Base-by-base conservation (phyloP, 2,113 vertebrate species). In the Glaucomys volans region DNA sequence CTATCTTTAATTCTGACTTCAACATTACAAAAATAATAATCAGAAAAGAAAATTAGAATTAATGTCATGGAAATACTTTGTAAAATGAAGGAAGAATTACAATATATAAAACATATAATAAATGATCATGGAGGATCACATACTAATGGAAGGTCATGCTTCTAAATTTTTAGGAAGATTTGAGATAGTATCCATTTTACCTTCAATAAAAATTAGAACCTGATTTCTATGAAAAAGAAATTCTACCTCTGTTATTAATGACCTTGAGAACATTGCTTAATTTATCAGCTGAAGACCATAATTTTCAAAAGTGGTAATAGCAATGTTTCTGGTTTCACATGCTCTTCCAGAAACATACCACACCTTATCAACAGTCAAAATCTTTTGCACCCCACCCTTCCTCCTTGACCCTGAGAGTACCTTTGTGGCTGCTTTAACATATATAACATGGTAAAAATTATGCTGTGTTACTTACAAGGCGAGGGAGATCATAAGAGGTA, bases 191-290 rank as follows among this genome's bases (percentile, higher is more conserved):
- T 94, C 84, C 81, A 7, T 32, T 92, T 71, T 86, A 86, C 35
- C 67, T 17, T 47, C 16, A 57, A 13, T 37, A 79, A 79, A 92
- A 40, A 30, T 50, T 44, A 94, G 81, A 47, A 85, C 13, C 10
- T 75, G 8, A 35, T 88, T n/a, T 92, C 57, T 74, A 47, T 76
- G 71, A 94, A 94, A 42, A 88, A 42, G 59, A 85, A 94, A 64
- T 22, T 64, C 71, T 50, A 72, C 13, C 52, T 91, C 40, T 17
- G n/a, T 75, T 89, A 87, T 54, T 57, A n/a, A 2, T 54, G 79
- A 76, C 37, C 4, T 54, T 69, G 50, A 18, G 26, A 94, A 92
- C 76, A 92, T 10, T 28, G 47, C n/a, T 67, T 72, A 57, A 42
- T 37, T 84, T 67, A 17, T 32, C 40, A 67, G 20, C 7, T 28